Evolutionary conservation across 2,888 invertebrate genomes (phyloP).

Genomic region (Epicampocera succincta): DNA sequence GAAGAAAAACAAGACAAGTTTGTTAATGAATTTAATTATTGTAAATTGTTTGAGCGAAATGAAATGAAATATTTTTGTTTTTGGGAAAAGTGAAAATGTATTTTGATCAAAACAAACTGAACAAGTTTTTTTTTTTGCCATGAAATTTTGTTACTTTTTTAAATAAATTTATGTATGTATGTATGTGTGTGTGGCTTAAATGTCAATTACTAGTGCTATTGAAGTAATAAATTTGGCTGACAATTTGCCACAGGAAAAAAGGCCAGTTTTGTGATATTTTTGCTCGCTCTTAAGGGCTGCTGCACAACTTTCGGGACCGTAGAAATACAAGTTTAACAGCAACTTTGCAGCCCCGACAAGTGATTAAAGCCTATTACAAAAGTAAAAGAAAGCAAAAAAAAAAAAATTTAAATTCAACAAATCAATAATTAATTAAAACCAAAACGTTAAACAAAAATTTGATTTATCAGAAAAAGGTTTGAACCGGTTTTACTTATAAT

Average conservation of each 20-base stretch:
- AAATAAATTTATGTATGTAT: not conserved
- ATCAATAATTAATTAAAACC: conserved; percentile 13
- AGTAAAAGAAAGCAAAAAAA: too few relatives aligned
- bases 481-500: conserved; percentile 51
- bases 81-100: conserved; percentile 12
- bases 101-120: conserved; percentile 8
- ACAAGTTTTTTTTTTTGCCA: conserved; percentile 21
- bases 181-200: not conserved
- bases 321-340: too few relatives aligned
- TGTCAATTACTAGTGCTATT: too few relatives aligned
- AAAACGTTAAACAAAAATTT: not conserved
- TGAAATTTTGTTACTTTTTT: not conserved
- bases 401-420: not conserved
- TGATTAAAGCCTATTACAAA: too few relatives aligned
- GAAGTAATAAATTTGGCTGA: too few relatives aligned
- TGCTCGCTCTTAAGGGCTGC: too few relatives aligned
- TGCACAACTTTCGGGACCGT: too few relatives aligned
- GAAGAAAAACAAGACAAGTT: conserved; percentile 41
- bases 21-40: conserved; percentile 11
- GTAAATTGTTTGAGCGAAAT: too few relatives aligned
- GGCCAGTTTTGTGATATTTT: too few relatives aligned
- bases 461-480: conserved; percentile 58
- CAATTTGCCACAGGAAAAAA: too few relatives aligned
- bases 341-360: too few relatives aligned
- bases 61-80: conserved; percentile 9